Conservation (phyloP, 2,797 vertebrate species). For the Enteromius afrohamiltoni region DNA sequence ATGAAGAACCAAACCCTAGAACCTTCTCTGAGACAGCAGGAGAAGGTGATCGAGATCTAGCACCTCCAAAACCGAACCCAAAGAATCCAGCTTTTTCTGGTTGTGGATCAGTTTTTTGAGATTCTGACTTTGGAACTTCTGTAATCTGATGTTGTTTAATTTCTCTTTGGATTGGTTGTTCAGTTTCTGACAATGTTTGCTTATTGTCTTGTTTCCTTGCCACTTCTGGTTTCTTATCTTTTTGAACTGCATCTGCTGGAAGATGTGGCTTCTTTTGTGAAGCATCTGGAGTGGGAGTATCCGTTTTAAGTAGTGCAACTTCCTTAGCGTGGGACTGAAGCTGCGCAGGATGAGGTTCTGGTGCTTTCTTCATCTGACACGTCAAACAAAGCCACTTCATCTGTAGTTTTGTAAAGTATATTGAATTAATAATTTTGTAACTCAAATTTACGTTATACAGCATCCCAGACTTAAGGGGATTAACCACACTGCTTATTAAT, state of each 20-base stretch:
- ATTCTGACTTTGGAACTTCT: constrained; percentile 65
- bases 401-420: constrained; percentile 63
- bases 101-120: constrained; percentile 62
- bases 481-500: background rate
- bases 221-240: constrained; percentile 8
- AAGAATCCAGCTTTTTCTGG: constrained; percentile 70
- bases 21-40: constrained; percentile 87
- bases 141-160: constrained; percentile 61
- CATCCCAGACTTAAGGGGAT: background rate
- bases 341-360: constrained; percentile 56
- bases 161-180: constrained; percentile 28
- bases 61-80: constrained; percentile 72
- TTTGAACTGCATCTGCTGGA: background rate
- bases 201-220: constrained; percentile 3
- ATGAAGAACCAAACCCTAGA: constrained; percentile 90
- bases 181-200: background rate
- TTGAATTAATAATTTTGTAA: background rate
- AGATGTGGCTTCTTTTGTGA: constrained; percentile 45
- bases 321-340: constrained; percentile 58
- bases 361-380: constrained; percentile 91
- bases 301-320: constrained; percentile 72
- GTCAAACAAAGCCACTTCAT: constrained; percentile 91
- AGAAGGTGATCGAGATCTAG: constrained; percentile 77
- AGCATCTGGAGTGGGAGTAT: constrained; percentile 62
- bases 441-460: background rate